phyloP scores from a whole-genome alignment of 2,888 invertebrate species.

The Tenthredo livida region DNA sequence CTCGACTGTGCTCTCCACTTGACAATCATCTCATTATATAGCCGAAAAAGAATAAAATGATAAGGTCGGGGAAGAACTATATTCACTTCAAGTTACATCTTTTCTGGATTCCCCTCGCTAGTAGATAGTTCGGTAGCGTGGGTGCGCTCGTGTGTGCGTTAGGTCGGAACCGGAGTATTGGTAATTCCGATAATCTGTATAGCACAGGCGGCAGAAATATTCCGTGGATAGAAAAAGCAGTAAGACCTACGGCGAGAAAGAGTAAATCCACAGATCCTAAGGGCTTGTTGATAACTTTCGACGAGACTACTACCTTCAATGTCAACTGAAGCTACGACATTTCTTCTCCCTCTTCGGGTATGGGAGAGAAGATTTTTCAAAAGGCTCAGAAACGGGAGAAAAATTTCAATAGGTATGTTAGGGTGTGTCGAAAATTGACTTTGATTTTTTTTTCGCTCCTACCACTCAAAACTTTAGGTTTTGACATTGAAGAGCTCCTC shows the following conservation, averaged over 20 bases:
- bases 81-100: background rate
- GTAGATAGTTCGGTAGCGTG: background rate
- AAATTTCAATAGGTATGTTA: background rate
- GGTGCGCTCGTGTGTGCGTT: background rate
- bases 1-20: background rate
- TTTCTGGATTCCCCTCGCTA: background rate
- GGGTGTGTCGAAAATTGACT: too few species aligned
- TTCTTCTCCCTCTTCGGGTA: background rate
- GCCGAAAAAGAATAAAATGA: background rate
- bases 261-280: too few species aligned
- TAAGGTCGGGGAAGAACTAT: conserved; percentile 19
- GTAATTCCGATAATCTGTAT: too few species aligned
- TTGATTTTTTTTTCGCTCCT: too few species aligned
- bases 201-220: too few species aligned
- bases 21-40: background rate
- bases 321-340: background rate
- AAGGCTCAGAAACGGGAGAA: background rate
- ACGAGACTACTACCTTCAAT: background rate
- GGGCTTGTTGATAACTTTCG: background rate
- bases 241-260: too few species aligned
- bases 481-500: too few species aligned
- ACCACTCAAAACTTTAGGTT: too few species aligned
- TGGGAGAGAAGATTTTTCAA: background rate
- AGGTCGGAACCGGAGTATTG: too few species aligned
- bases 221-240: too few species aligned